Evolutionary conservation across 2,113 vertebrate genomes (phyloP).

Genomic region (Petrocephalus microphthalmus): DNA sequence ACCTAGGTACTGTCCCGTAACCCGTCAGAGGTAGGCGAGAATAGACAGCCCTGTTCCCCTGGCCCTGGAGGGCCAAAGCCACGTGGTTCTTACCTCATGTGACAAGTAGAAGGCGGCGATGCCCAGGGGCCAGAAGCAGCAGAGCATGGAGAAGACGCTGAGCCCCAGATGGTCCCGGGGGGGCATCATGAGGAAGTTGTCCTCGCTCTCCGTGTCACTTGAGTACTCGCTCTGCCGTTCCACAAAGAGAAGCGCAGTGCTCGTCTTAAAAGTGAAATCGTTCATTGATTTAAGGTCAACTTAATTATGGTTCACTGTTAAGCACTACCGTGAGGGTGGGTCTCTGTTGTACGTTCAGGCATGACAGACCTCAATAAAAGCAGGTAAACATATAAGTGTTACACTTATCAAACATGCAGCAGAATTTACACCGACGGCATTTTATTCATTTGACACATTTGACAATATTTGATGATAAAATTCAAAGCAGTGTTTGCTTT

Average conservation of each 20-base stretch:
- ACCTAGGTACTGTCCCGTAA: background rate
- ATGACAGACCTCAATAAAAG: background rate
- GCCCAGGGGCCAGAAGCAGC: constrained; percentile 93
- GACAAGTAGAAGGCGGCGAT: constrained; percentile 91
- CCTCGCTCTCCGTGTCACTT: constrained; percentile 85
- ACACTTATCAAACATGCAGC: background rate
- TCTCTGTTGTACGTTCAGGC: background rate
- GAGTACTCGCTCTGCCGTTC: constrained; percentile 82
- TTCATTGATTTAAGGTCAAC: background rate
- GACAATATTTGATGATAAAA: background rate
- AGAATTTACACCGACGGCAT: background rate
- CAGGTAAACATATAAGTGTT: background rate
- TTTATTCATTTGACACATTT: background rate
- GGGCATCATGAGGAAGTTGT: constrained; percentile 87
- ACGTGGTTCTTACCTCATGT: constrained; percentile 66
- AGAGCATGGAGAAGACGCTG: constrained; percentile 95
- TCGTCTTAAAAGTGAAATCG: background rate
- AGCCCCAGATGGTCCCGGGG: constrained; percentile 84
- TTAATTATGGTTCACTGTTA: background rate
- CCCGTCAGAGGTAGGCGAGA: background rate
- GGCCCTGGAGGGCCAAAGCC: background rate
- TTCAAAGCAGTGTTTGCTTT: background rate
- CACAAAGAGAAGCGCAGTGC: background rate
- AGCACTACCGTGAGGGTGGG: background rate
- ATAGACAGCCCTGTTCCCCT: background rate